These are phyloP conservation scores for Cranoglanis bouderius DNA, from an alignment of 2,113 vertebrate species.

Conservation along the genomic window DNA sequence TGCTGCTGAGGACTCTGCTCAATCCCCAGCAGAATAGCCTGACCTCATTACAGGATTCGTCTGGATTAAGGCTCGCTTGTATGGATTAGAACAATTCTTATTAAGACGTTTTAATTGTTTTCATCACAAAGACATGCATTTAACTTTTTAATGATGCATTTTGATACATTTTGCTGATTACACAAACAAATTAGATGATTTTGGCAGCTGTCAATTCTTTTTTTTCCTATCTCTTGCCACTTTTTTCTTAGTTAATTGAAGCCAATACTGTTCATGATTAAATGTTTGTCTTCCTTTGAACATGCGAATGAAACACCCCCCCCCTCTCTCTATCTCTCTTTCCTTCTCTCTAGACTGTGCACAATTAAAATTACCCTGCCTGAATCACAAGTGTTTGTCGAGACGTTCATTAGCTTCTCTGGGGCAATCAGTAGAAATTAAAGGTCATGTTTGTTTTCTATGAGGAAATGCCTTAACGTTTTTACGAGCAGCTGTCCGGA, in stretches of 20 bases:
- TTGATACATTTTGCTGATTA: constrained; percentile 59
- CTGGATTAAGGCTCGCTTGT: constrained; percentile 62
- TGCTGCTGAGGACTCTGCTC: constrained; percentile 43
- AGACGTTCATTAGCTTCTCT: constrained; percentile 74
- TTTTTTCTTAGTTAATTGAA: constrained; percentile 63
- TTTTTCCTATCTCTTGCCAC: constrained; percentile 37
- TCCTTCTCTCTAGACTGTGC: constrained; percentile 63
- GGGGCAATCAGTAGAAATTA: constrained; percentile 69
- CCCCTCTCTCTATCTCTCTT: background rate
- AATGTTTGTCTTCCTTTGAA: constrained; percentile 74
- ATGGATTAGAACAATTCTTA: constrained; percentile 59
- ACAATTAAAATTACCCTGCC: constrained; percentile 75
- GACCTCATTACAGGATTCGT: constrained; percentile 61
- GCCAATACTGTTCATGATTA: constrained; percentile 68
- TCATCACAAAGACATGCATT: constrained; percentile 54
- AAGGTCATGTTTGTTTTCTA: constrained; percentile 70
- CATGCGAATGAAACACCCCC: constrained; percentile 57
- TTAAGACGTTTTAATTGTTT: constrained; percentile 58
- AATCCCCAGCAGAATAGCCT: constrained; percentile 60
- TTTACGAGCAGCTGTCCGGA: constrained; percentile 57
- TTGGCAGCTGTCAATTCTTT: constrained; percentile 54
- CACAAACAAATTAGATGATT: constrained; percentile 53
- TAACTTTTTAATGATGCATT: constrained; percentile 48
- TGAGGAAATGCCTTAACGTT: constrained; percentile 53
- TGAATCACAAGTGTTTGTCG: constrained; percentile 70